Base-by-base conservation (phyloP, 1,140 invertebrate genomes). In the Pogonomyrmex barbatus region DNA sequence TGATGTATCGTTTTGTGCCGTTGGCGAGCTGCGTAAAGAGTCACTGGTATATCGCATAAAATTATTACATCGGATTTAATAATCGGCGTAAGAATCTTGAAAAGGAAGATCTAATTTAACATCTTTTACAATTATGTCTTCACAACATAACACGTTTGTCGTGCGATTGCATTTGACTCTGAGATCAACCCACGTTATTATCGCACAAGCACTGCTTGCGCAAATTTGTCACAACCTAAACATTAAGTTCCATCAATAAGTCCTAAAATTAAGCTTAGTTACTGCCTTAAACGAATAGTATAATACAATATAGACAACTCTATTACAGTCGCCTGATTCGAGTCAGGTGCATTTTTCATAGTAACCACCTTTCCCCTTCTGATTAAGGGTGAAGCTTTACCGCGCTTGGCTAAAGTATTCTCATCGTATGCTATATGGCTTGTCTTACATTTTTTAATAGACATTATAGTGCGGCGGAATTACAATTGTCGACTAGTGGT, bases 401-500 rank as follows among this genome's bases (percentile, higher is more conserved):
- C 87, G 78, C 87, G 78, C 87, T 87, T 65, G 83, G 75, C 68
- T 84, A 87, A 87, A 85, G 58, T 58, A 24, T 87, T 85, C 52
- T 89, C 81, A 45, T 76, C 62, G 14, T 63, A 70, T 63, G 10
- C 42, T 76, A 58, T 76, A 58, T 85, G 62, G 52, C 70, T 71
- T 62, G 42, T 60, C n/a, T 90, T 50, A 68, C 63, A 83, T 88
- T 90, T 90, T 86, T 56, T 47, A 82, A 71, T 83, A 89, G 93
- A 83, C 79, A 83, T 92, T 95, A 97, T 94, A 97, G 96, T 85
- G 96, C 96, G 73, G 97, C 97, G 33, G 97, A 96, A 93, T 97
- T 97, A 54, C 97, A 96, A 92, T 95, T 94, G 96, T 97, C 96
- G 88, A 98, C 97, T 91, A 98, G 96, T 60, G 97, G 97, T 88